Conservation (phyloP, 2,888 invertebrate species). For the Choreutis nemorana region DNA sequence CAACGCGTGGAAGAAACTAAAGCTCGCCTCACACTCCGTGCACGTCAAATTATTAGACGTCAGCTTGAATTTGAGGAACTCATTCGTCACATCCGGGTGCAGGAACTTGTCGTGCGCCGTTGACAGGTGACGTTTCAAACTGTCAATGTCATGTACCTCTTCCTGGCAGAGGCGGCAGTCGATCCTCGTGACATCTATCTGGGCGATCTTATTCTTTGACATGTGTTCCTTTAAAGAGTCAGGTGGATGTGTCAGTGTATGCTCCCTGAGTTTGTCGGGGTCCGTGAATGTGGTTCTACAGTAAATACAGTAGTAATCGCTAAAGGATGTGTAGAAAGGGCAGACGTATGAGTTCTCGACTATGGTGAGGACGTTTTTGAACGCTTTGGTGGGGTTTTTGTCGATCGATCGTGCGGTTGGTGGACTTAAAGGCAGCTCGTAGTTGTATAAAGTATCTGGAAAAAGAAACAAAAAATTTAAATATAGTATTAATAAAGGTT, state of each 20-base stretch:
- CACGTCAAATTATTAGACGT: constrained; percentile 29
- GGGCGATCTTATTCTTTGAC: constrained; percentile 26
- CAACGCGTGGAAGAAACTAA: constrained; percentile 36
- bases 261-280: constrained; percentile 32
- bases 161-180: constrained; percentile 41
- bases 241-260: constrained; percentile 36
- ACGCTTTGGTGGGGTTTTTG: too few species aligned
- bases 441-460: too few species aligned
- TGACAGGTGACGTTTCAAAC: constrained; percentile 29
- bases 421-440: too few species aligned
- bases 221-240: constrained; percentile 14
- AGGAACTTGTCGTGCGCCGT: constrained; percentile 22
- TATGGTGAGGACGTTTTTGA: constrained; percentile 27
- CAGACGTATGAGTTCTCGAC: constrained; percentile 43
- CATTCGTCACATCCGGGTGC: constrained; percentile 19
- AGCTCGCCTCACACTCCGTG: constrained; percentile 24
- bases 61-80: constrained; percentile 36
- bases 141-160: constrained; percentile 25
- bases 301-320: constrained; percentile 40
- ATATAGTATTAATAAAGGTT: too few species aligned
- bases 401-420: too few species aligned
- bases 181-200: constrained; percentile 34
- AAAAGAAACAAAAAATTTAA: too few species aligned
- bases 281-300: constrained; percentile 42
- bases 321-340: constrained; percentile 41